These are phyloP conservation scores for Penaeus japonicus DNA, from an alignment of 1,140 invertebrate genomes.

Conservation along the genomic window DNA sequence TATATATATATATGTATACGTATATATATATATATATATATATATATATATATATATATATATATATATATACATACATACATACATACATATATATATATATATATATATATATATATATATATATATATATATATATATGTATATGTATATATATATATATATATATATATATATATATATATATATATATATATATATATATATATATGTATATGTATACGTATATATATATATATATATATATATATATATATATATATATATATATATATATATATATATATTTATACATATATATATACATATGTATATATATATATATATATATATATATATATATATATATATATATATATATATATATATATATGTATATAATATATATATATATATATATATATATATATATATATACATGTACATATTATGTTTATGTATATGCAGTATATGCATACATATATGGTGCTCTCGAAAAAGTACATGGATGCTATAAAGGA, in stretches of 20 bases:
- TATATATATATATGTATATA: not conserved
- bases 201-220: not conserved
- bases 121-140: not conserved
- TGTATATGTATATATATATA: not conserved
- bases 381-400: not conserved
- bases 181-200: conserved; percentile 1
- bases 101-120: not conserved
- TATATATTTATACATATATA: not conserved
- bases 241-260: not conserved
- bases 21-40: not conserved
- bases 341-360: not conserved
- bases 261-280: conserved; percentile 4
- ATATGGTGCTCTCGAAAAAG: too few relatives aligned
- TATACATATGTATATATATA: not conserved
- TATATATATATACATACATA: not conserved
- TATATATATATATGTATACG: conserved; percentile 14
- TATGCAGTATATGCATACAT: not conserved
- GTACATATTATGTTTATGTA: not conserved
- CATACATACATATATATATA: not conserved
- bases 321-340: not conserved
- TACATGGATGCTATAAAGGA: too few relatives aligned
- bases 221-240: not conserved
- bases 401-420: not conserved
- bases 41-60: conserved; percentile 1
- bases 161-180: not conserved